A percentile compares a stretch with the other conserved stretches of the same genome.
Evolutionary conservation across 2,113 vertebrate species (phyloP).

Genomic region (Macrotis lagotis): DNA sequence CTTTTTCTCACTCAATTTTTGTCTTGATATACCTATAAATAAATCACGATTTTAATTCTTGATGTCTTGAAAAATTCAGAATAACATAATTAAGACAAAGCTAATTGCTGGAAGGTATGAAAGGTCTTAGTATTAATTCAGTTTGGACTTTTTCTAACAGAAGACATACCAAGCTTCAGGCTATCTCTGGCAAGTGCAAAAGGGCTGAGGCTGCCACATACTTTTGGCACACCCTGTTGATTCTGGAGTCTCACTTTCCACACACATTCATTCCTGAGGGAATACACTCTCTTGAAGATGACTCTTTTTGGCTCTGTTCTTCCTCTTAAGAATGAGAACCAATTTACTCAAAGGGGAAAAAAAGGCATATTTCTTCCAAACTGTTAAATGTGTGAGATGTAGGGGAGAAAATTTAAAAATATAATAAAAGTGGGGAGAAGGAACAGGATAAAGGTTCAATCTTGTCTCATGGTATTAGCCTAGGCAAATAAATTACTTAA

Average conservation of each 20-base stretch:
- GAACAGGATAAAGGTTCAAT: not conserved
- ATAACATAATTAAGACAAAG: not conserved
- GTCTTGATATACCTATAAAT: not conserved
- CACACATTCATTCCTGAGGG: not conserved
- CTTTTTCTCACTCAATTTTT: not conserved
- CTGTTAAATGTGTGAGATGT: not conserved
- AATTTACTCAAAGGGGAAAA: not conserved
- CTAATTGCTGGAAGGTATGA: not conserved
- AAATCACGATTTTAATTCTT: constrained; percentile 15
- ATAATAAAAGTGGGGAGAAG: not conserved
- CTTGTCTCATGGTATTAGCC: not conserved
- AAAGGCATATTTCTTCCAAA: not conserved
- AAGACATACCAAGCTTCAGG: not conserved
- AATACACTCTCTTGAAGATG: not conserved
- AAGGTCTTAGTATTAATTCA: not conserved
- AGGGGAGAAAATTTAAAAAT: not conserved
- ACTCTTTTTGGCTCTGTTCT: not conserved
- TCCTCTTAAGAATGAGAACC: not conserved
- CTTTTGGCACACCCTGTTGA: too few species aligned
- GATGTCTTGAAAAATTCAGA: not conserved
- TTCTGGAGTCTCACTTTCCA: not conserved
- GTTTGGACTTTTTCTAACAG: not conserved
- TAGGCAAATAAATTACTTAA: not conserved
- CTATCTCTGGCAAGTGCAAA: not conserved
- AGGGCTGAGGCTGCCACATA: not conserved